phyloP scores from a whole-genome alignment of 2,888 invertebrate species.

The Catonia carolina region DNA sequence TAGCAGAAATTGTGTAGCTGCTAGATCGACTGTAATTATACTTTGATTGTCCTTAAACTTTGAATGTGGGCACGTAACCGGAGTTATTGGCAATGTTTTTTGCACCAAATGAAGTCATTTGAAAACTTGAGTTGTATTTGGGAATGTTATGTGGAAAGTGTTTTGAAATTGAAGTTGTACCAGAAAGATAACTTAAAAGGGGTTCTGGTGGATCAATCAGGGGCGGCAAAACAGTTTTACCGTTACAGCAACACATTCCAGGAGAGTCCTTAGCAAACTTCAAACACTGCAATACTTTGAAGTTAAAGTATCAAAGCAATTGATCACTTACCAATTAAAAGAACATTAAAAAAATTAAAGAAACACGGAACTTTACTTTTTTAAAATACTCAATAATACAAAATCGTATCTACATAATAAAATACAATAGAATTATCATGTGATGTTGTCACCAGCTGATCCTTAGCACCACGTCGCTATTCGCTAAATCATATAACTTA shows the following conservation, averaged over 20 bases:
- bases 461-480: too few species aligned
- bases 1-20: too few species aligned
- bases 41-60: slow-evolving; percentile 16
- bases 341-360: too few species aligned
- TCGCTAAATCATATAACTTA: too few species aligned
- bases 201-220: slow-evolving; percentile 21
- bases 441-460: too few species aligned
- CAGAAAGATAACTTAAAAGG: slow-evolving; percentile 15
- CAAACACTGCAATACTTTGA: neutral
- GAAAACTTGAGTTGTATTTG: slow-evolving; percentile 32
- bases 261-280: slow-evolving; percentile 20
- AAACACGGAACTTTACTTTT: too few species aligned
- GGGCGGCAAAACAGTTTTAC: slow-evolving; percentile 19
- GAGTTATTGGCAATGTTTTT: slow-evolving; percentile 11
- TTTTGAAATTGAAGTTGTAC: slow-evolving; percentile 22
- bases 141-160: slow-evolving; percentile 29
- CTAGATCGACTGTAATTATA: too few species aligned
- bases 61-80: slow-evolving; percentile 18
- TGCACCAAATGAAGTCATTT: slow-evolving; percentile 33
- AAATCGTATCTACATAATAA: too few species aligned
- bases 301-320: too few species aligned
- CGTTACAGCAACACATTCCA: slow-evolving; percentile 21
- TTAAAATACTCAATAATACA: too few species aligned
- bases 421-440: too few species aligned
- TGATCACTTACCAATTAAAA: too few species aligned